These are phyloP conservation scores for Brenthis daphne DNA, from an alignment of 2,888 invertebrate genomes.

Conservation along the genomic window DNA sequence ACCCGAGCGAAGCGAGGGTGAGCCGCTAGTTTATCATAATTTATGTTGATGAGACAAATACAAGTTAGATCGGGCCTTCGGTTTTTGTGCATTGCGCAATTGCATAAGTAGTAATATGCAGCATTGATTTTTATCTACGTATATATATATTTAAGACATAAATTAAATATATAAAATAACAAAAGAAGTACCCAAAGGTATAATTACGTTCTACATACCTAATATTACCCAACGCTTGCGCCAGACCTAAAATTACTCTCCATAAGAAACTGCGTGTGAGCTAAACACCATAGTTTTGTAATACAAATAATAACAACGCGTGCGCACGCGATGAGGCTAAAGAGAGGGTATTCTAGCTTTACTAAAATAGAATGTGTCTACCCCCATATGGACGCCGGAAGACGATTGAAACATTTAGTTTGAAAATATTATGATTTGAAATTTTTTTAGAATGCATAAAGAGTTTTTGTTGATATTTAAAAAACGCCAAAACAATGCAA, in stretches of 20 bases:
- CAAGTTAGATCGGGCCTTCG: too few relatives aligned
- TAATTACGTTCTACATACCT: slow-evolving; percentile 14
- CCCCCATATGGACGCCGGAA: slow-evolving; percentile 48
- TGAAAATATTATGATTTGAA: slow-evolving; percentile 48
- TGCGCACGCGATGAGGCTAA: slow-evolving; percentile 53
- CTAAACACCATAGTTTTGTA: slow-evolving; percentile 62
- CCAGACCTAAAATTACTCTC: slow-evolving; percentile 28
- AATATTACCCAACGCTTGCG: slow-evolving; percentile 14
- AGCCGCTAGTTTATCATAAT: too few relatives aligned
- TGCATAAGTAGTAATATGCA: too few relatives aligned
- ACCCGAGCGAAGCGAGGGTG: too few relatives aligned
- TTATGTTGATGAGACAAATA: too few relatives aligned
- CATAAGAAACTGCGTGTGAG: slow-evolving; percentile 70
- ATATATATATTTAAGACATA: background rate
- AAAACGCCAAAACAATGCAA: too few relatives aligned
- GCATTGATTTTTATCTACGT: too few relatives aligned
- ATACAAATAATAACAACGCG: slow-evolving; percentile 58
- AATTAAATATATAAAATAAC: background rate
- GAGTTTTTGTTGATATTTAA: too few relatives aligned
- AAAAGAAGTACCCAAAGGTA: background rate
- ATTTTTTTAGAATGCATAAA: background rate
- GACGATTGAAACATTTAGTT: slow-evolving; percentile 50
- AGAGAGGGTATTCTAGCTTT: slow-evolving; percentile 40
- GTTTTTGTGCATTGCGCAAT: too few relatives aligned
- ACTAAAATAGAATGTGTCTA: slow-evolving; percentile 59